Percentiles rank a stretch among this genome's conserved stretches.
These are phyloP conservation scores for Sitta carolinensis DNA, from an alignment of 2,797 vertebrate species.

Conservation along the genomic window DNA sequence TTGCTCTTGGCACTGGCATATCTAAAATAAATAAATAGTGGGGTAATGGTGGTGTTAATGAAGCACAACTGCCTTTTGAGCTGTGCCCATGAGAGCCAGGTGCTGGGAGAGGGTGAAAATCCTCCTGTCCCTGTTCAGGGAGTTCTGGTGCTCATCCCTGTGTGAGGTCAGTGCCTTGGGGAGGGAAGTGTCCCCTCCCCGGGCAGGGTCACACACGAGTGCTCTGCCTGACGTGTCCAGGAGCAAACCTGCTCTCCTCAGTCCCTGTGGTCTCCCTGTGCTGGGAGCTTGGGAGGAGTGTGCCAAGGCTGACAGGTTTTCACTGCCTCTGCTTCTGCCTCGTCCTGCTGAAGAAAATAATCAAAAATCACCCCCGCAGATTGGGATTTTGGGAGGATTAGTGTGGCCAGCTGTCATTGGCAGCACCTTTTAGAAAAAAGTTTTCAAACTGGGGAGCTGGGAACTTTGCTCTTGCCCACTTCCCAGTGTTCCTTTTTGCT, in stretches of 20 bases:
- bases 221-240: fast-evolving
- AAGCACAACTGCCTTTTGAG: neutral
- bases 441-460: neutral
- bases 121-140: neutral
- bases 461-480: neutral
- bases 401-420: neutral
- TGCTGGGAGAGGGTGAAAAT: fast-evolving
- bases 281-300: fast-evolving
- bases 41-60: neutral
- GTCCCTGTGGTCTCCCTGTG: neutral
- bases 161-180: fast-evolving
- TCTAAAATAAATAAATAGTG: neutral
- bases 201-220: fast-evolving
- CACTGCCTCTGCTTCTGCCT: neutral
- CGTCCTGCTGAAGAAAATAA: neutral
- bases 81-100: fast-evolving
- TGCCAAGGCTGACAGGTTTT: neutral
- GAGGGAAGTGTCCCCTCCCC: neutral
- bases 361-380: neutral
- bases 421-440: neutral
- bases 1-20: neutral
- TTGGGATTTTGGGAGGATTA: neutral
- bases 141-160: neutral
- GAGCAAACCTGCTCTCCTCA: neutral
- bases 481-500: neutral